phyloP scores from a whole-genome alignment of 2,888 invertebrate species.

The Clistopyga incitator region DNA sequence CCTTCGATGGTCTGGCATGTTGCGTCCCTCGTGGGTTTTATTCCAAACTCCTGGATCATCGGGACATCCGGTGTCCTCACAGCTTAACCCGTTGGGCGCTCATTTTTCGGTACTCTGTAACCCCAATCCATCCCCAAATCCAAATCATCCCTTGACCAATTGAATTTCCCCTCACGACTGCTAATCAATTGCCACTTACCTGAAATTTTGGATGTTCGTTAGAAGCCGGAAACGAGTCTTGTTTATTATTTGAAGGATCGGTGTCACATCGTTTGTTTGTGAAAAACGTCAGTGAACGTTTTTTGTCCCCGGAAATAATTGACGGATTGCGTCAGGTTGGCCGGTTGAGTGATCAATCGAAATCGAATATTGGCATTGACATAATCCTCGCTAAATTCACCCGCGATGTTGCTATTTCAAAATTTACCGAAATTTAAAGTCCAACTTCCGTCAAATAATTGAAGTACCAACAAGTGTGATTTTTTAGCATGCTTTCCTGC shows the following conservation, averaged over 20 bases:
- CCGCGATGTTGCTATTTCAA: constrained; percentile 27
- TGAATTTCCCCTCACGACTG: neutral
- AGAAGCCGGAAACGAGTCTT: constrained; percentile 57
- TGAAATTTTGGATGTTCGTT: constrained; percentile 69
- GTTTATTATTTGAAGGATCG: constrained; percentile 38
- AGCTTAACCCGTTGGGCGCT: constrained; percentile 41
- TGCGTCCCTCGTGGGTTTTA: constrained; percentile 10
- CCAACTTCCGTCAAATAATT: neutral
- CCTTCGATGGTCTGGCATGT: constrained; percentile 19
- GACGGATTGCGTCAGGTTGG: constrained; percentile 50
- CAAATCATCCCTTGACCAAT: neutral
- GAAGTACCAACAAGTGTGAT: neutral
- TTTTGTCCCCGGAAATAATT: constrained; percentile 55
- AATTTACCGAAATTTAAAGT: constrained; percentile 9
- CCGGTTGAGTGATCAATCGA: constrained; percentile 48
- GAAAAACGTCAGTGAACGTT: constrained; percentile 50
- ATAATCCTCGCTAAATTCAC: constrained; percentile 52
- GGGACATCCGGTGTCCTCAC: constrained; percentile 35
- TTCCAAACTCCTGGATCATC: constrained; percentile 24
- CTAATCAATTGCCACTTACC: constrained; percentile 54
- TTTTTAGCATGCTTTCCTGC: neutral
- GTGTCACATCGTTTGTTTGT: constrained; percentile 68
- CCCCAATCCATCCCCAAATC: constrained; percentile 18
- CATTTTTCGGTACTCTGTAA: constrained; percentile 67
- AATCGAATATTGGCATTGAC: constrained; percentile 32